These are phyloP conservation scores for Procambarus clarkii DNA, from an alignment of 1,140 invertebrate species.

Conservation along the genomic window DNA sequence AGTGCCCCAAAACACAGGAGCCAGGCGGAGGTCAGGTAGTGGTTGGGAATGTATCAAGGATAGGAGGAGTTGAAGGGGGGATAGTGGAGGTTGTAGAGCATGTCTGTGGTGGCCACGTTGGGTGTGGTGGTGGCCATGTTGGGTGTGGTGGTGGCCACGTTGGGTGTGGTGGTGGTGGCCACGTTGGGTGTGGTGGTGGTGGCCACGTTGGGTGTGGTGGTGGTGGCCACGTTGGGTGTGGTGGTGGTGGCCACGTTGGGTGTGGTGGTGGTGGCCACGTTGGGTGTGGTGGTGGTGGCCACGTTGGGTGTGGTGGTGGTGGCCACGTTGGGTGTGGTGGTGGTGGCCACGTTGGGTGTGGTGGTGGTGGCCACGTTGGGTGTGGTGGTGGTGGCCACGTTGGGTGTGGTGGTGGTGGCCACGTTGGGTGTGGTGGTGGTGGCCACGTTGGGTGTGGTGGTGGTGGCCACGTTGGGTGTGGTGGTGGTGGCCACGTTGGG, in stretches of 20 bases:
- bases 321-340: too few relatives aligned
- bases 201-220: background rate
- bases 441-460: background rate
- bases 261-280: background rate
- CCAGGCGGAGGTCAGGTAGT: background rate
- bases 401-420: background rate
- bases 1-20: background rate
- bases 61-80: too few relatives aligned
- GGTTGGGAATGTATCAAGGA: background rate
- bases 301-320: background rate
- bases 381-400: background rate
- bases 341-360: background rate
- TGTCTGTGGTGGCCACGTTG: background rate
- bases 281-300: background rate
- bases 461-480: background rate
- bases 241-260: background rate
- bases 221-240: background rate
- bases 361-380: background rate
- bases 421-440: background rate
- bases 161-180: background rate
- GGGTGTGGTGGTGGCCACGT: background rate
- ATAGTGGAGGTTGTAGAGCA: too few relatives aligned
- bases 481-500: background rate
- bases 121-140: background rate
- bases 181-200: background rate